phyloP scores from a whole-genome alignment of 1,140 invertebrate genomes.

The Bombus confusus region DNA sequence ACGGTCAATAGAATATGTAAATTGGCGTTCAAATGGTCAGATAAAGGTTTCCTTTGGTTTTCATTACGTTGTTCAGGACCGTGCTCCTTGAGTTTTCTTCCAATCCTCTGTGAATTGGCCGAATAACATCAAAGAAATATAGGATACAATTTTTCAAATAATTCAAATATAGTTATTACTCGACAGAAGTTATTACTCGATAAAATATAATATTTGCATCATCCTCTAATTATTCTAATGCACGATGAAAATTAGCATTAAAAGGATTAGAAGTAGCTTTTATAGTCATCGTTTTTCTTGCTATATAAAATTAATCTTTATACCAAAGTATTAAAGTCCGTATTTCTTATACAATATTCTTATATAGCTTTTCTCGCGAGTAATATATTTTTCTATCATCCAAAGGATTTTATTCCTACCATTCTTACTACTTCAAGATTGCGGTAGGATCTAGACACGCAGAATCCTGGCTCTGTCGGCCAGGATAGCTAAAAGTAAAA shows the following conservation, averaged over 20 bases:
- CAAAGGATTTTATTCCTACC: too few relatives aligned
- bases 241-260: too few relatives aligned
- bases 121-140: background rate
- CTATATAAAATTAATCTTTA: too few relatives aligned
- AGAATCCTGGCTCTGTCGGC: background rate
- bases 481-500: background rate
- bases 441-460: background rate
- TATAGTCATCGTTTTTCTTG: too few relatives aligned
- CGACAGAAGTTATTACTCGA: background rate
- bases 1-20: slow-evolving; percentile 43
- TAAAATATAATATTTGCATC: background rate
- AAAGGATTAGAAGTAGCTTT: too few relatives aligned
- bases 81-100: background rate
- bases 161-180: too few relatives aligned
- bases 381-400: too few relatives aligned
- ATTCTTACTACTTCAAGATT: background rate
- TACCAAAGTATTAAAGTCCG: too few relatives aligned
- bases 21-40: slow-evolving; percentile 25
- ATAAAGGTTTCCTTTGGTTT: slow-evolving; percentile 3
- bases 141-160: background rate
- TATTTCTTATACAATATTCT: too few relatives aligned
- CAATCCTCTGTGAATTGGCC: too few relatives aligned
- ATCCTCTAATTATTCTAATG: too few relatives aligned
- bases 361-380: too few relatives aligned
- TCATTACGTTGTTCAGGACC: background rate